These are phyloP conservation scores for Conus canariensis DNA, from an alignment of 2,888 invertebrate species.

Conservation along the genomic window DNA sequence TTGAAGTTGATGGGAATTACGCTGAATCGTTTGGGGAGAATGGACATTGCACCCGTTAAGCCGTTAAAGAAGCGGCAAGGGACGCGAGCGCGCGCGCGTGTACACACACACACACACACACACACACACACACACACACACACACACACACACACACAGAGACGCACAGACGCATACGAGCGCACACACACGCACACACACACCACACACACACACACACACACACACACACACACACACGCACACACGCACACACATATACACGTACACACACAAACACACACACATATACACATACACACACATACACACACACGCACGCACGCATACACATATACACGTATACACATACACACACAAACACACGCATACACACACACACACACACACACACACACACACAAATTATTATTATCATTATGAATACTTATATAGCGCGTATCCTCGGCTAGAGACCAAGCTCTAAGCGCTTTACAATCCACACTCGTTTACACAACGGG, in stretches of 20 bases:
- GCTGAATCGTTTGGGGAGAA: too few relatives aligned
- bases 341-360: neutral
- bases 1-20: too few relatives aligned
- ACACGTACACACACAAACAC: neutral
- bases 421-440: too few relatives aligned
- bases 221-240: neutral
- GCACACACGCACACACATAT: conserved; percentile 1
- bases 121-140: neutral
- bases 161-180: neutral
- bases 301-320: neutral
- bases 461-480: too few relatives aligned
- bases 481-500: too few relatives aligned
- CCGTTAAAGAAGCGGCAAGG: too few relatives aligned
- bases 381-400: too few relatives aligned
- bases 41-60: too few relatives aligned
- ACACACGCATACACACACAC: too few relatives aligned
- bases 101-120: neutral
- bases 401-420: too few relatives aligned
- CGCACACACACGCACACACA: neutral
- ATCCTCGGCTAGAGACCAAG: too few relatives aligned
- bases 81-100: neutral
- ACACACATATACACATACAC: neutral
- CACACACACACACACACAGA: neutral
- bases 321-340: neutral
- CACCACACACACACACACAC: neutral